Evolutionary conservation across 2,113 vertebrate species (phyloP).

Genomic region (Dascyllus trimaculatus): DNA sequence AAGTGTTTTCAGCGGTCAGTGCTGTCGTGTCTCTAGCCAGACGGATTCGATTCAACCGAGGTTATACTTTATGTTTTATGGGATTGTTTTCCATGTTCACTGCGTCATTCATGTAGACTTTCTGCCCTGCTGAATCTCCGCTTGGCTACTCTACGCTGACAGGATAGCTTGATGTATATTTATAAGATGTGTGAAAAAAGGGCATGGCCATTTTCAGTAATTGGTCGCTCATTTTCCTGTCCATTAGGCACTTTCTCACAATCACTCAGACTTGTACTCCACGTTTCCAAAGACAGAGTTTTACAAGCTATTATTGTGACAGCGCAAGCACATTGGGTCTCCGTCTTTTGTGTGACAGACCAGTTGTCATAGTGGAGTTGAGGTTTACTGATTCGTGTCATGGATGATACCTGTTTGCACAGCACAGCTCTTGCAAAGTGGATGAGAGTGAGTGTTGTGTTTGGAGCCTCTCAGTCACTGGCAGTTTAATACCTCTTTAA

Average conservation of each 20-base stretch:
- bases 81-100: slow-evolving; percentile 42
- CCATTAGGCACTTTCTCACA: slow-evolving; percentile 54
- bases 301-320: slow-evolving; percentile 43
- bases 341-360: slow-evolving; percentile 1
- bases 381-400: slow-evolving; percentile 26
- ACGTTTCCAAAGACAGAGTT: slow-evolving; percentile 47
- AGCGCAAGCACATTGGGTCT: slow-evolving; percentile 3
- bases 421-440: slow-evolving; percentile 29
- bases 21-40: slow-evolving; percentile 30
- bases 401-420: slow-evolving; percentile 30
- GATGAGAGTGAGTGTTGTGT: not conserved
- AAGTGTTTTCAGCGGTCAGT: slow-evolving; percentile 35
- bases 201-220: slow-evolving; percentile 53
- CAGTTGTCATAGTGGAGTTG: slow-evolving; percentile 11
- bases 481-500: not conserved
- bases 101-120: slow-evolving; percentile 55
- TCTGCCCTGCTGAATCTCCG: slow-evolving; percentile 15
- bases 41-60: slow-evolving; percentile 53
- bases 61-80: slow-evolving; percentile 45
- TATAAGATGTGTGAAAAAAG: slow-evolving; percentile 45
- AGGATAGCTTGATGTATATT: slow-evolving; percentile 57
- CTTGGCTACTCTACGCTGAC: slow-evolving; percentile 16
- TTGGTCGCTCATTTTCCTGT: slow-evolving; percentile 63
- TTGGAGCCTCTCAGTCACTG: slow-evolving; percentile 10
- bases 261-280: slow-evolving; percentile 40